Conservation (phyloP, 30 jellyfish, hydroid and myxozoan genomes). For the Catostylus mosaicus region DNA sequence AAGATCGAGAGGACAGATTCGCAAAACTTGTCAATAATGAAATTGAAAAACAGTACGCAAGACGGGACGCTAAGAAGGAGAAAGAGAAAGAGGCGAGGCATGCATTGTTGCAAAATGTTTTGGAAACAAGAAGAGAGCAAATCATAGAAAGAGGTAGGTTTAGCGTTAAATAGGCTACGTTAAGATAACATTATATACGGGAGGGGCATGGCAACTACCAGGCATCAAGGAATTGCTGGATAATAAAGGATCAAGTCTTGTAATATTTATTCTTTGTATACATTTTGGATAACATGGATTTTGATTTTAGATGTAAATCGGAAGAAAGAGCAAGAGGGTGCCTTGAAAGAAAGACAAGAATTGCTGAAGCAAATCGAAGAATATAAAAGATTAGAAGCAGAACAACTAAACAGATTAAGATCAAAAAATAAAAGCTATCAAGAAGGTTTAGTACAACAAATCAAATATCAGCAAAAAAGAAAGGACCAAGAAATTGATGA, state of each 20-base stretch:
- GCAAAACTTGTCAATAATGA: slow-evolving; percentile 74
- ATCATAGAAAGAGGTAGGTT: slow-evolving; percentile 71
- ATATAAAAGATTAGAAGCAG: slow-evolving; percentile 77
- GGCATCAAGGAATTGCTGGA: too few relatives aligned
- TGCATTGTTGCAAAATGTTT: slow-evolving; percentile 70
- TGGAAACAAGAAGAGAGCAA: slow-evolving; percentile 81
- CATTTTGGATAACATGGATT: not conserved
- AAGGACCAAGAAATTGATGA: slow-evolving; percentile 85
- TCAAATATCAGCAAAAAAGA: slow-evolving; percentile 59
- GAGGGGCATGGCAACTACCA: too few relatives aligned
- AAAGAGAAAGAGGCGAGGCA: slow-evolving; percentile 86
- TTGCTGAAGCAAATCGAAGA: slow-evolving; percentile 84
- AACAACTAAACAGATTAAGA: slow-evolving; percentile 67
- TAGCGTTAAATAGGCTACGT: too few relatives aligned
- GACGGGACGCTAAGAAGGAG: slow-evolving; percentile 77
- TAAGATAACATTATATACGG: too few relatives aligned
- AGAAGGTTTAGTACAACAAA: slow-evolving; percentile 82
- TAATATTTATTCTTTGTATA: too few relatives aligned
- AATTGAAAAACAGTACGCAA: slow-evolving; percentile 86
- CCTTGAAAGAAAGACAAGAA: slow-evolving; percentile 79
- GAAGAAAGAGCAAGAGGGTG: slow-evolving; percentile 76
- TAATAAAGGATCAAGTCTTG: too few relatives aligned
- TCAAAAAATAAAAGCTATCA: slow-evolving; percentile 70
- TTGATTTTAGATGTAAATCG: slow-evolving; percentile 61
- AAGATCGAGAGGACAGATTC: slow-evolving; percentile 57